A percentile compares a stretch with the other conserved stretches of the same genome.
Conservation (phyloP, 2,888 invertebrate species). For the Dyspetes luteomarginatus region DNA sequence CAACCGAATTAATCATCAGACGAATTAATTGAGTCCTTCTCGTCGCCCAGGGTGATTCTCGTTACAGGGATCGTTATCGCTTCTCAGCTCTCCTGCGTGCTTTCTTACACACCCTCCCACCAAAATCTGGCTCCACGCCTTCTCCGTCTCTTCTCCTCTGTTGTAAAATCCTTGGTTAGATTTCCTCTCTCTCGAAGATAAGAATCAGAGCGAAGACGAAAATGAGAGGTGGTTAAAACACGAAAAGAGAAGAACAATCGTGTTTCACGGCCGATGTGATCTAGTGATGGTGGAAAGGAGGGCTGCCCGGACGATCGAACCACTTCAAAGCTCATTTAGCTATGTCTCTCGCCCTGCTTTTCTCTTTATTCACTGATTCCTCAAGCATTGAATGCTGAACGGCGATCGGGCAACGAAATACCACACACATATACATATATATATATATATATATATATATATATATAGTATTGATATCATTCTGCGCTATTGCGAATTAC, state of each 20-base stretch:
- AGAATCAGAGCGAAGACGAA: conserved; percentile 23
- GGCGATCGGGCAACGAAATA: not conserved
- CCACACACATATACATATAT: no score
- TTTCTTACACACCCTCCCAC: conserved; percentile 11
- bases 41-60: conserved; percentile 31
- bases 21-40: conserved; percentile 48
- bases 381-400: not conserved
- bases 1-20: conserved; percentile 37
- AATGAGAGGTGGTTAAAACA: conserved; percentile 59
- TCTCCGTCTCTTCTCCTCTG: not conserved
- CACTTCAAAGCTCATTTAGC: conserved; percentile 66
- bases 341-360: conserved; percentile 27
- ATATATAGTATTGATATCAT: no score
- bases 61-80: conserved; percentile 52
- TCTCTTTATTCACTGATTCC: not conserved
- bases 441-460: no score
- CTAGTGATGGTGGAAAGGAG: conserved; percentile 58
- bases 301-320: conserved; percentile 69
- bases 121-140: not conserved
- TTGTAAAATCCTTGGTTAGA: conserved; percentile 35
- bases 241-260: conserved; percentile 67
- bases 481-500: no score
- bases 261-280: conserved; percentile 65
- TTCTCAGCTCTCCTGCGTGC: conserved; percentile 20
- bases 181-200: conserved; percentile 15